A percentile compares a stretch with the other conserved stretches of the same genome.
phyloP scores from a whole-genome alignment of 2,888 invertebrate genomes.

The Elegia similella region DNA sequence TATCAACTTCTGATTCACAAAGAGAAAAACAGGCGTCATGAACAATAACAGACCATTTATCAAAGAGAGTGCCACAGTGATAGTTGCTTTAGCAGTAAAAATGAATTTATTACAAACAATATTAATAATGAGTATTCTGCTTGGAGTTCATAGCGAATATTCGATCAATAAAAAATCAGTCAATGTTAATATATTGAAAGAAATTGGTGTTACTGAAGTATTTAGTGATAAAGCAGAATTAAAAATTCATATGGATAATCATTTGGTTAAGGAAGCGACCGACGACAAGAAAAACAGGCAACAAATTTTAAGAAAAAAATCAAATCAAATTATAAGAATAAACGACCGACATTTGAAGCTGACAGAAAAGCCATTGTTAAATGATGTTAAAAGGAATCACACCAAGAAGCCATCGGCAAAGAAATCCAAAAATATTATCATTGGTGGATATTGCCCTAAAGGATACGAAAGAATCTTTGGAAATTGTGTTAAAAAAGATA shows the following conservation, averaged over 20 bases:
- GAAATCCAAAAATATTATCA: background rate
- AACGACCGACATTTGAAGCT: background rate
- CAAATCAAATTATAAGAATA: background rate
- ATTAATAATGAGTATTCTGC: background rate
- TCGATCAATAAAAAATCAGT: background rate
- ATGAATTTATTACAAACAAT: conserved; percentile 1
- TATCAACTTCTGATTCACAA: no score
- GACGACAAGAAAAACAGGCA: background rate
- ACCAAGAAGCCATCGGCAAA: background rate
- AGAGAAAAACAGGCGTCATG: no score
- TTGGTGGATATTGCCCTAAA: background rate
- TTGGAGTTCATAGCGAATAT: background rate
- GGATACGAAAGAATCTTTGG: conserved; percentile 4
- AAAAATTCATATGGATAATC: background rate
- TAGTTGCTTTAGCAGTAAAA: background rate
- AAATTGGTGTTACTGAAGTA: background rate
- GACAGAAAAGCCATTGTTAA: background rate
- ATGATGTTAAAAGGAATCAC: background rate
- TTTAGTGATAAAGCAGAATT: background rate
- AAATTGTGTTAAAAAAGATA: background rate
- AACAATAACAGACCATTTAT: background rate
- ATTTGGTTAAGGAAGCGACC: no score
- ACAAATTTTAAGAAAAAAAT: background rate
- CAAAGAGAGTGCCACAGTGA: background rate
- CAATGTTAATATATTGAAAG: background rate